Conservation (phyloP, 2,113 vertebrate species). For the Dinomys branickii region DNA sequence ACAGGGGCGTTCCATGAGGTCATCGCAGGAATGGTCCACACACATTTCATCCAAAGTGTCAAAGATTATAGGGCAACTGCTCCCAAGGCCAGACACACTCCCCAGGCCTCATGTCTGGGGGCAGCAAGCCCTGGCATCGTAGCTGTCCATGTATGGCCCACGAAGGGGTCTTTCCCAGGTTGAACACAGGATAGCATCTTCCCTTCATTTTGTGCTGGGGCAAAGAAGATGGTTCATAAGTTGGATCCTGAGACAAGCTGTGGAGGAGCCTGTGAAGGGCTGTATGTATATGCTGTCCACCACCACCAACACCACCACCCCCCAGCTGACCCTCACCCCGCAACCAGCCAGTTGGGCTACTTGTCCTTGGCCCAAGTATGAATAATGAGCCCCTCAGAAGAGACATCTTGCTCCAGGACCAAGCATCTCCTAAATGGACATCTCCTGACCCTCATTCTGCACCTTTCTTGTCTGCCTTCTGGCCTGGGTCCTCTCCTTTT, state of each 20-base stretch:
- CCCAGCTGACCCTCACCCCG: background rate
- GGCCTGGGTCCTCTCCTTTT: background rate
- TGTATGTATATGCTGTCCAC: background rate
- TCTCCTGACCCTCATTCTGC: background rate
- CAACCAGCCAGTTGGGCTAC: background rate
- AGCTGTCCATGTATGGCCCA: background rate
- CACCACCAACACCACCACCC: no score
- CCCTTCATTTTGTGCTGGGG: background rate
- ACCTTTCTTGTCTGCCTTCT: background rate
- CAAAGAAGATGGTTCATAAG: background rate
- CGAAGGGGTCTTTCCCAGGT: background rate
- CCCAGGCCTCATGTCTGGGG: background rate
- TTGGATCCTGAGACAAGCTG: background rate
- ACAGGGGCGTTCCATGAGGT: background rate
- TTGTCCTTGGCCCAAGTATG: background rate
- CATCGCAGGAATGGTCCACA: background rate
- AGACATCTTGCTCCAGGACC: background rate
- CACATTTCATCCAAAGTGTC: background rate
- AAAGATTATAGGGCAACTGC: background rate
- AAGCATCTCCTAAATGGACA: fast-evolving
- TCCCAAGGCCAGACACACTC: background rate
- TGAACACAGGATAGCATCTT: background rate
- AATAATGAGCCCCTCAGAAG: background rate
- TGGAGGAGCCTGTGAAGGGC: background rate
- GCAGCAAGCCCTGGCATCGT: background rate